Base-by-base conservation (phyloP, 2,113 vertebrate genomes). In the Bambusicola thoracicus region DNA sequence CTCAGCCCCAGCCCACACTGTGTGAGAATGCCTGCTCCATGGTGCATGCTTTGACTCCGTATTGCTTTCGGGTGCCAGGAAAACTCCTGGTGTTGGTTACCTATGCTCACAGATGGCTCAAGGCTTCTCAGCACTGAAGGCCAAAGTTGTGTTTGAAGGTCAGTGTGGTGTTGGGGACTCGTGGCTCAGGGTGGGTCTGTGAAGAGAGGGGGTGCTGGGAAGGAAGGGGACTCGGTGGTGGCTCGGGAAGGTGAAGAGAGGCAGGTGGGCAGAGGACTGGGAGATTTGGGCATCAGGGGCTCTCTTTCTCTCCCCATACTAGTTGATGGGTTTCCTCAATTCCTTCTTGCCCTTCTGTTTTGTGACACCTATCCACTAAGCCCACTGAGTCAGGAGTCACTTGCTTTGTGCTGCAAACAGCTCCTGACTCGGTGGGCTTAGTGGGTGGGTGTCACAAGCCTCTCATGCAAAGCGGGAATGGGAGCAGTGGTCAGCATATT, bases 1-100 rank as follows among this genome's bases (percentile, higher is more conserved):
- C 49, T 36, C 21, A 82, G 87, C 20, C 72, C n/a, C n/a, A 74
- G 55, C 32, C 48, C 3, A 3, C 5, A 0, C 36, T 12, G 13
- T 1, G 2, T 0, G 1, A 34, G 18, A 41, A 29, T 0, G 7
- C 34, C 3, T 10, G 29, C 66, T 49, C 38, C 13, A 6, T 19
- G 44, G 44, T 2, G 2, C 40, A 4, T 62, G 63, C 63, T 74
- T 78, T 34, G 43, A 21, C 53, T 68, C 77, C 6, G 1, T 67
- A 65, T 87, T 2, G 0, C 63, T 87, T 80, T 46, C 44, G 66
- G 82, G 82, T 83, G 88, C 73, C 69, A 90, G 59, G 32, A 41
- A 68, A 83, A 55, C 65, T 41, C 88, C 0, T n/a, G 17, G 29
- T 81, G 46, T 81, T 88, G 51, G 55, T 74, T 78, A 62, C 41